phyloP scores from a whole-genome alignment of 2,888 invertebrate species.

The Melipona beecheii region DNA sequence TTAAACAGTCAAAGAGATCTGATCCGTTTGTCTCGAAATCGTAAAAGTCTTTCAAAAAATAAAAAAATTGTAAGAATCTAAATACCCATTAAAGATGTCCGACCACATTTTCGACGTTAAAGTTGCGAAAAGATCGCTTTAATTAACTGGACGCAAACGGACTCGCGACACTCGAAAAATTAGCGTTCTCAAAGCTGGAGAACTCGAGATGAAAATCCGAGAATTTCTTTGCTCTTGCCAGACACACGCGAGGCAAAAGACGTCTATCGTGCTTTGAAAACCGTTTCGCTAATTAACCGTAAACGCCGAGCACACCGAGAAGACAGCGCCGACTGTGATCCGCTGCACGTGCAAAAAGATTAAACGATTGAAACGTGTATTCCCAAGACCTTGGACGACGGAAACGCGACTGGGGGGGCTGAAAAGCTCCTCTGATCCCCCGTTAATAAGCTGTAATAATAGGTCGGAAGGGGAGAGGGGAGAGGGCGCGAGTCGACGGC shows the following conservation, averaged over 20 bases:
- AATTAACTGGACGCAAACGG: neutral
- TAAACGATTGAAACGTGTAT: constrained; percentile 16
- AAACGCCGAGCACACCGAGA: neutral
- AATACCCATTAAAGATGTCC: too few relatives aligned
- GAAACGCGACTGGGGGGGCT: neutral
- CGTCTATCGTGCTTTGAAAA: neutral
- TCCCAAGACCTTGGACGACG: neutral
- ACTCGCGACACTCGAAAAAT: neutral
- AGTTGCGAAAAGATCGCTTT: too few relatives aligned
- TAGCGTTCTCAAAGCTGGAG: neutral
- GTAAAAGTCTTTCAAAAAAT: too few relatives aligned
- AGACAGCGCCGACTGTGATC: neutral
- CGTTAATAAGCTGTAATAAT: constrained; percentile 47
- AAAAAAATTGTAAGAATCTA: too few relatives aligned
- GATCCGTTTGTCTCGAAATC: too few relatives aligned
- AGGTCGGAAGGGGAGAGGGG: neutral
- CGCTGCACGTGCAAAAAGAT: neutral
- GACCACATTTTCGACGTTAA: too few relatives aligned
- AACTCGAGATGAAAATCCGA: neutral
- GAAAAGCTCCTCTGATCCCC: constrained; percentile 4
- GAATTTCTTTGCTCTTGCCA: neutral
- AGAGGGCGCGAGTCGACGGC: neutral
- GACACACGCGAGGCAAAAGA: neutral
- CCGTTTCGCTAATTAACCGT: neutral
- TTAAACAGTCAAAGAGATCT: too few relatives aligned